phyloP scores from a whole-genome alignment of 2,113 vertebrate genomes.

The Chamaetylas fuelleborni region DNA sequence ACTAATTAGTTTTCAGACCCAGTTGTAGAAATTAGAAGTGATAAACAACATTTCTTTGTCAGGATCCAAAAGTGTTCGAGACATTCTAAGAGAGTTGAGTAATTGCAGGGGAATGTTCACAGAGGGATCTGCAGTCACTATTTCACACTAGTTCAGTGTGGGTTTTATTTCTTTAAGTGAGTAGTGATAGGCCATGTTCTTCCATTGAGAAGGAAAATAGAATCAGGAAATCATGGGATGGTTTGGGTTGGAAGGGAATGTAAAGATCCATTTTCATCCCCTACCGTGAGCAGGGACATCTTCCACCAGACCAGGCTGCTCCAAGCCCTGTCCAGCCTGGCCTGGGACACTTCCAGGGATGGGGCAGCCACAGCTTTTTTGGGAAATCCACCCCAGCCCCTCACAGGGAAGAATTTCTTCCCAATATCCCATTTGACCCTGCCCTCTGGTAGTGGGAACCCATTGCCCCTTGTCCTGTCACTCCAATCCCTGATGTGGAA shows the following conservation, averaged over 20 bases:
- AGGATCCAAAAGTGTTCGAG: not conserved
- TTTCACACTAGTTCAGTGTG: not conserved
- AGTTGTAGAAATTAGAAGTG: slow-evolving; percentile 35
- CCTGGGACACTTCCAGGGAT: not conserved
- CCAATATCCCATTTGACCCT: not conserved
- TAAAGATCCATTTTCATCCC: too few relatives aligned
- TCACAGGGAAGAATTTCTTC: not conserved
- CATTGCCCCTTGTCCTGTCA: not conserved
- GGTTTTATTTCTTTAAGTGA: not conserved
- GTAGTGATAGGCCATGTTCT: not conserved
- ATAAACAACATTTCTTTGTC: slow-evolving; percentile 18
- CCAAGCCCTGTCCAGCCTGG: not conserved
- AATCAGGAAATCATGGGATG: not conserved
- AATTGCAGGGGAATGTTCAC: not conserved
- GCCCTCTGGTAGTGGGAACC: not conserved
- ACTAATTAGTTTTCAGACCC: slow-evolving; percentile 43
- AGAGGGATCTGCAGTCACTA: not conserved
- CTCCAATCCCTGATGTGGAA: too few relatives aligned
- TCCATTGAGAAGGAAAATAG: not conserved
- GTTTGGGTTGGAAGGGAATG: not conserved
- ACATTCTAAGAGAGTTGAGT: not conserved
- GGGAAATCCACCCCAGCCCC: not conserved
- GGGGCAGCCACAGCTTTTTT: not conserved
- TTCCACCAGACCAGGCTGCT: fast-evolving
- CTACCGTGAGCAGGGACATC: not conserved